These are phyloP conservation scores for Chrysodeixis includens DNA, from an alignment of 2,888 invertebrate species.

Conservation along the genomic window DNA sequence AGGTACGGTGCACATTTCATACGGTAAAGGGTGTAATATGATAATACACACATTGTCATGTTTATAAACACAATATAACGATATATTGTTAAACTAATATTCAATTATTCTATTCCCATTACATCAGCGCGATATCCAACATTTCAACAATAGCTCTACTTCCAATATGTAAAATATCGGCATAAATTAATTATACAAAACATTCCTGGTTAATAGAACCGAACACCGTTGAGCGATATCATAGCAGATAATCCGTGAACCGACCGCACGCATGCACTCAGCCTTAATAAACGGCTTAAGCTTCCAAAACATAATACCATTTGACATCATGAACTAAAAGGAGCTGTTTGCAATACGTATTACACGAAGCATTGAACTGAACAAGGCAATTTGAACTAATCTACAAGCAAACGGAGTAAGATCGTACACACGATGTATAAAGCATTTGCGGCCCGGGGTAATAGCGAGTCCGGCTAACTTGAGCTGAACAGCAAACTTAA, in stretches of 20 bases:
- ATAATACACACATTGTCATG: too few species aligned
- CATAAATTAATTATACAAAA: too few species aligned
- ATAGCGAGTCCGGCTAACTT: slow-evolving; percentile 68
- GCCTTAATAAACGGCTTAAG: slow-evolving; percentile 55
- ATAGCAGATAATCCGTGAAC: slow-evolving; percentile 31
- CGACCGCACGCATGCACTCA: slow-evolving; percentile 42
- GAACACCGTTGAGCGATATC: not conserved
- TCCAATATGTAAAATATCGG: too few species aligned
- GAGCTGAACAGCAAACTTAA: slow-evolving; percentile 76
- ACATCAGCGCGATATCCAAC: too few species aligned
- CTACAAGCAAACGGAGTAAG: slow-evolving; percentile 65
- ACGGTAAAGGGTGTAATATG: too few species aligned
- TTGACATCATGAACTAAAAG: slow-evolving; percentile 60
- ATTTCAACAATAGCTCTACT: too few species aligned
- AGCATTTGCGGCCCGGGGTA: slow-evolving; percentile 47
- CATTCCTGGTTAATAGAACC: too few species aligned
- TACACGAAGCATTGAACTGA: slow-evolving; percentile 71
- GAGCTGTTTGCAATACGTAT: slow-evolving; percentile 71
- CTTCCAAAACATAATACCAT: slow-evolving; percentile 51
- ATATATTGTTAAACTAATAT: too few species aligned
- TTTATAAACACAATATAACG: too few species aligned
- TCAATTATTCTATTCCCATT: too few species aligned
- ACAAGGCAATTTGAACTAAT: slow-evolving; percentile 75
- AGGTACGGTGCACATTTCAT: too few species aligned
- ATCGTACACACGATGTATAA: slow-evolving; percentile 54